Evolutionary conservation across 2,888 invertebrate genomes (phyloP), one percentile per base, ranked within the genome.

Genomic region (Sepioteuthis lessoniana): DNA sequence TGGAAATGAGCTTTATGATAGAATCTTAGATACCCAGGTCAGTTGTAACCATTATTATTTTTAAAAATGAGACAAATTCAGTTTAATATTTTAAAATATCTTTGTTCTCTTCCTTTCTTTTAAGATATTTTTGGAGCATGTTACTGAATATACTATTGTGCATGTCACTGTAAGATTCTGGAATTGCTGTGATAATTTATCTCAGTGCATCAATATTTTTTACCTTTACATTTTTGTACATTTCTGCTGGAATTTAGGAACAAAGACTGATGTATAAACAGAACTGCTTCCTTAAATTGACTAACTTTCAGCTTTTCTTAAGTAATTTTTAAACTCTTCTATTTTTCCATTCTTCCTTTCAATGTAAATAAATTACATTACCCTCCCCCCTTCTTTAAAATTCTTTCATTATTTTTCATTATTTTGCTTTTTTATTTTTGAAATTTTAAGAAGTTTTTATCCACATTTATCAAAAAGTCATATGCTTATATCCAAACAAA

Each of bases 281-380:
- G 25, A 55, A 55, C 3, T 55, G 55, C 35, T 76, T 76, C 55
- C 55, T 25, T n/a, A 16, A 35, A 76, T 76, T 35, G n/a, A 76
- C 60, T 76, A n/a, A 76, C n/a, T 76, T 76, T 76, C 76, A 76
- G 35, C n/a, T n/a, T n/a, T 76, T 76, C n/a, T n/a, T n/a, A 76
- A 76, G 16, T 76, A 16, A 76, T 76, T 76, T 76, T 76, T n/a
- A 76, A 76, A 76, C 35, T 76, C 76, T 76, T 76, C 76, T 76
- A 76, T 76, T 76, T 76, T 76, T 76, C 76, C 76, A 76, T 76
- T 76, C 35, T 76, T 76, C n/a, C 76, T n/a, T n/a, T n/a, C 76
- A n/a, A n/a, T 76, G 76, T 76, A 76, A 76, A 76, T 76, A 76
- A 76, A n/a, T 35, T 10, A 76, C 35, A 76, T 76, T n/a, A 76